Evolutionary conservation across 2,113 vertebrate genomes (phyloP).

Genomic region (Neogobius melanostomus): DNA sequence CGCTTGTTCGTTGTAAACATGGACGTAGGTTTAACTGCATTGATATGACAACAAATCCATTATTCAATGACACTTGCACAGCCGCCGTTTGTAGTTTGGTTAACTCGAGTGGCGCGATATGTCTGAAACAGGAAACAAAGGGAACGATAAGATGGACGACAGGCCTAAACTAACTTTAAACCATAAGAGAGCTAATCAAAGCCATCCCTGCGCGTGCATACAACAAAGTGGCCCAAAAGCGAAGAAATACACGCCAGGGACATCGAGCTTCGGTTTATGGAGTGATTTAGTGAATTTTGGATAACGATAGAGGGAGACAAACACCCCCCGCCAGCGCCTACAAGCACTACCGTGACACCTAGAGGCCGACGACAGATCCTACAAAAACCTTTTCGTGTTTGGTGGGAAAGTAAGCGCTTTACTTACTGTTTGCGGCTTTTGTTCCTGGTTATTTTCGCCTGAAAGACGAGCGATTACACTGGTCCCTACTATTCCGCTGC

Average conservation of each 20-base stretch:
- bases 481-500: constrained; percentile 23
- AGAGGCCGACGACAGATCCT: constrained; percentile 97
- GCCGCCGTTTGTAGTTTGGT: constrained; percentile 43
- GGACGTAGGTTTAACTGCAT: background rate
- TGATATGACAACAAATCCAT: background rate
- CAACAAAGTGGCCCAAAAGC: constrained; percentile 20
- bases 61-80: constrained; percentile 25
- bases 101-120: constrained; percentile 63
- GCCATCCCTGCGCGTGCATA: constrained; percentile 18
- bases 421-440: constrained; percentile 73
- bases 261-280: constrained; percentile 59
- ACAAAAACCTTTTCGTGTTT: constrained; percentile 84
- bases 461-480: constrained; percentile 21
- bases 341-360: constrained; percentile 99
- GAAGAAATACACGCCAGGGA: constrained; percentile 24
- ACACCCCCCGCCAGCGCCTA: constrained; percentile 92
- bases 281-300: constrained; percentile 79
- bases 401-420: constrained; percentile 55
- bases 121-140: constrained; percentile 77
- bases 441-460: constrained; percentile 48
- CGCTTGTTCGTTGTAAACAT: background rate
- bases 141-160: constrained; percentile 72
- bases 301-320: constrained; percentile 99
- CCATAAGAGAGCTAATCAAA: constrained; percentile 18
- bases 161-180: constrained; percentile 69